Conservation (phyloP, 1,140 invertebrate genomes). For the Trigoniulus corallinus region DNA sequence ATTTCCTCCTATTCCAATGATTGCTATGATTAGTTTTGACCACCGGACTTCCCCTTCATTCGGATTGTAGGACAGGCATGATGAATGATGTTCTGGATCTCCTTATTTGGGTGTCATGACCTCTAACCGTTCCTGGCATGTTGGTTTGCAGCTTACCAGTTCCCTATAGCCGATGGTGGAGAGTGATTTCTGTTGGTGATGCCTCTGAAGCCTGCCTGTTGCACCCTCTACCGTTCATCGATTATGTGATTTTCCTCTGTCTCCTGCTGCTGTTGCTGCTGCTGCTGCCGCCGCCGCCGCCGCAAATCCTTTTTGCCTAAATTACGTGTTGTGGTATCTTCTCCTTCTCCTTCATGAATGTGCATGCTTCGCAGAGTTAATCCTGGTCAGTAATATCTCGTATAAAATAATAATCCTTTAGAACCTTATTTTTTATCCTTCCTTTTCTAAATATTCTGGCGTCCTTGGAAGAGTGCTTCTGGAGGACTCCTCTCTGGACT, state of each 20-base stretch:
- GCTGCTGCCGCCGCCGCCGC: not conserved
- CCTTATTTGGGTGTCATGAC: no score
- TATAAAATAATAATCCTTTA: not conserved
- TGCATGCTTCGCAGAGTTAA: not conserved
- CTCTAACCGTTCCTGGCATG: not conserved
- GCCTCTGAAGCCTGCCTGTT: not conserved
- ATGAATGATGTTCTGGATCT: no score
- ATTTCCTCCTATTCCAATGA: no score
- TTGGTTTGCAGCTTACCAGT: not conserved
- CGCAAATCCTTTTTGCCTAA: not conserved
- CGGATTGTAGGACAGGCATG: no score
- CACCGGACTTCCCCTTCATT: no score
- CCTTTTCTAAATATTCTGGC: no score
- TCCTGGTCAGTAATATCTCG: not conserved
- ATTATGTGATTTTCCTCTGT: not conserved
- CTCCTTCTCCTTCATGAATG: not conserved
- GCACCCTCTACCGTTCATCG: not conserved
- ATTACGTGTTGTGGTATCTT: not conserved
- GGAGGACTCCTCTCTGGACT: no score
- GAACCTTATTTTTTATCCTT: not conserved
- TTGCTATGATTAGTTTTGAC: no score
- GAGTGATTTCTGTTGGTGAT: not conserved
- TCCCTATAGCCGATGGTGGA: not conserved
- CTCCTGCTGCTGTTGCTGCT: not conserved
- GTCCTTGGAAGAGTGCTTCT: no score